phyloP scores from a whole-genome alignment of 2,113 vertebrate species.

The Eptesicus fuscus region DNA sequence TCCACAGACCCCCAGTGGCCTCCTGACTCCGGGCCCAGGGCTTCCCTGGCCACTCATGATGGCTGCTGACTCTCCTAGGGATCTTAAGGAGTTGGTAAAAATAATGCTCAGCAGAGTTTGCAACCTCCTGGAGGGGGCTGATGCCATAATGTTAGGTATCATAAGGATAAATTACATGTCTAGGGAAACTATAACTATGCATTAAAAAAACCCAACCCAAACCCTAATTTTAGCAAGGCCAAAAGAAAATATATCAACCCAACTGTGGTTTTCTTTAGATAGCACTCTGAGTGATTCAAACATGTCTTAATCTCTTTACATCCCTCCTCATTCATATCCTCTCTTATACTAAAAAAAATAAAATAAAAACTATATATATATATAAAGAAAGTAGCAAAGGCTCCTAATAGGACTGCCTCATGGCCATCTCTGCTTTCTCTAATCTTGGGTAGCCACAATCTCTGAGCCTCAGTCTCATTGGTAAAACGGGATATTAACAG shows the following conservation, averaged over 20 bases:
- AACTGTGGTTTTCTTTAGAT: not conserved
- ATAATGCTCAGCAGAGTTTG: not conserved
- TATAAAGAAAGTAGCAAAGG: too few species aligned
- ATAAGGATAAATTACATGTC: not conserved
- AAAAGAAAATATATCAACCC: not conserved
- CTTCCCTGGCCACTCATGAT: not conserved
- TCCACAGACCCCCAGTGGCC: not conserved
- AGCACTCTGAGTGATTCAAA: not conserved
- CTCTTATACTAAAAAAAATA: not conserved
- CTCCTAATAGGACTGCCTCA: not conserved
- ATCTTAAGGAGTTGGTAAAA: not conserved
- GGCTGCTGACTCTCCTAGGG: not conserved
- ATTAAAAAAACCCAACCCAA: not conserved
- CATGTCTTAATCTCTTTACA: not conserved
- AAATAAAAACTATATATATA: not conserved
- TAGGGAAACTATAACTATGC: not conserved
- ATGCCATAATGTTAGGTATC: not conserved
- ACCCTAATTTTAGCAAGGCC: conserved; percentile 8
- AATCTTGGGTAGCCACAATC: not conserved
- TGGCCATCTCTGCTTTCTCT: not conserved
- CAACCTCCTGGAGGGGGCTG: not conserved
- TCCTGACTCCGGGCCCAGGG: too few species aligned
- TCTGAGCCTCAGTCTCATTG: not conserved
- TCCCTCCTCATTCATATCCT: not conserved
- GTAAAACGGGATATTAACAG: not conserved